phyloP scores from a whole-genome alignment of 2,113 vertebrate species.

The Scomber scombrus region DNA sequence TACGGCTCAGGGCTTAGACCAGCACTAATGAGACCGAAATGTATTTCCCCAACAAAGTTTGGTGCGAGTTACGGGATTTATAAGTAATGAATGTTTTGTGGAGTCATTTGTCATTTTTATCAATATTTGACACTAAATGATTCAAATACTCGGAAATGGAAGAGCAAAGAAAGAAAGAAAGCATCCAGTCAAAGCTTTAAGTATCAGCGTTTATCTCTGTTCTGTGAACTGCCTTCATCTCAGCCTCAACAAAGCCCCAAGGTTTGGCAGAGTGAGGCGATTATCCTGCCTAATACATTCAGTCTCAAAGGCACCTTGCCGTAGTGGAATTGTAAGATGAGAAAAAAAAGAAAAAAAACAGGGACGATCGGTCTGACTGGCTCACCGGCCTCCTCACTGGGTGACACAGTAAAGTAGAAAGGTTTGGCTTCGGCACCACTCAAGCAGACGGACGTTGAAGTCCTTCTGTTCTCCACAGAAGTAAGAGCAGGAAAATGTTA shows the following conservation, averaged over 20 bases:
- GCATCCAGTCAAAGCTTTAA: slow-evolving; percentile 35
- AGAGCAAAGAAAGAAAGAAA: slow-evolving; percentile 18
- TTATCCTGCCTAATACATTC: slow-evolving; percentile 53
- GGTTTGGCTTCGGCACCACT: slow-evolving; percentile 11
- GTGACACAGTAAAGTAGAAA: slow-evolving; percentile 9
- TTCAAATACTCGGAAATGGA: slow-evolving; percentile 17
- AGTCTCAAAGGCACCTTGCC: slow-evolving; percentile 64
- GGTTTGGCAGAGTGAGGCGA: slow-evolving; percentile 52
- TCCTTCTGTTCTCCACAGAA: neutral
- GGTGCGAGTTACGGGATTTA: neutral
- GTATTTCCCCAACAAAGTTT: neutral
- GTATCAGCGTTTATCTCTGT: slow-evolving; percentile 21
- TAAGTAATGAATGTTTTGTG: neutral
- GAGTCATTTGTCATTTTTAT: slow-evolving; percentile 28
- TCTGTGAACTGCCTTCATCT: slow-evolving; percentile 49
- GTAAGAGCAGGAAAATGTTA: slow-evolving; percentile 7
- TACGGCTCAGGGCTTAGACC: neutral
- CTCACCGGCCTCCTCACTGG: neutral
- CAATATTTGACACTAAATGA: slow-evolving; percentile 20
- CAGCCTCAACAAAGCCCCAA: slow-evolving; percentile 43
- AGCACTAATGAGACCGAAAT: neutral
- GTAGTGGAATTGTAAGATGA: slow-evolving; percentile 37
- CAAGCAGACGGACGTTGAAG: slow-evolving; percentile 3
- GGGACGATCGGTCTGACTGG: neutral
- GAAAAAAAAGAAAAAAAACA: neutral